Percentiles rank a stretch among this genome's conserved stretches.
Evolutionary conservation across 2,888 invertebrate genomes (phyloP).

Genomic region (Cephus pulcher): DNA sequence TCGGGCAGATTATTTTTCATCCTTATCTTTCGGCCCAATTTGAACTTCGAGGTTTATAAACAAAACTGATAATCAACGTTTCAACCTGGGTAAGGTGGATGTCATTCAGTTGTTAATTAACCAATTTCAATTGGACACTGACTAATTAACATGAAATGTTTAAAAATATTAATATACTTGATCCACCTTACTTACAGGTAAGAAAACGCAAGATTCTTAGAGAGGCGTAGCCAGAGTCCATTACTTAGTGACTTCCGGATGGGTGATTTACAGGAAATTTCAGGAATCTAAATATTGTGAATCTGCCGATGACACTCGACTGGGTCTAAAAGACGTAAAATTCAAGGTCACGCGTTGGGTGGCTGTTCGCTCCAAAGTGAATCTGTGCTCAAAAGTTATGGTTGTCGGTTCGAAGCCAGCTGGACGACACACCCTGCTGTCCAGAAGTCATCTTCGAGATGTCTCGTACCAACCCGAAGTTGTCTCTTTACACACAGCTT

Average conservation of each 20-base stretch:
- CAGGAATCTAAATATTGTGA: conserved; percentile 43
- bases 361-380: not conserved
- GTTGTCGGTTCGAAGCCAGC: not conserved
- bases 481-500: not conserved
- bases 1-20: not conserved
- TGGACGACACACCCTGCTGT: not conserved
- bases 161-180: not conserved
- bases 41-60: not conserved
- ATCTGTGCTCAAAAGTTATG: not conserved
- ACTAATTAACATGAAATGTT: not conserved
- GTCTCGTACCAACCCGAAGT: not conserved
- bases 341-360: conserved; percentile 30
- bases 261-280: conserved; percentile 9
- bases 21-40: not conserved
- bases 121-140: not conserved
- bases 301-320: conserved; percentile 39
- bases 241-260: not conserved
- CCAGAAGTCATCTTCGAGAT: not conserved
- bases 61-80: not conserved
- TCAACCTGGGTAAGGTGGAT: not conserved
- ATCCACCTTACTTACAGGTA: conserved; percentile 29
- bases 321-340: conserved; percentile 4
- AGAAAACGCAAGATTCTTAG: conserved; percentile 11
- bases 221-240: not conserved
- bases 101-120: not conserved